Evolutionary conservation across 2,888 invertebrate genomes (phyloP).

Genomic region (Ochropleura plecta): DNA sequence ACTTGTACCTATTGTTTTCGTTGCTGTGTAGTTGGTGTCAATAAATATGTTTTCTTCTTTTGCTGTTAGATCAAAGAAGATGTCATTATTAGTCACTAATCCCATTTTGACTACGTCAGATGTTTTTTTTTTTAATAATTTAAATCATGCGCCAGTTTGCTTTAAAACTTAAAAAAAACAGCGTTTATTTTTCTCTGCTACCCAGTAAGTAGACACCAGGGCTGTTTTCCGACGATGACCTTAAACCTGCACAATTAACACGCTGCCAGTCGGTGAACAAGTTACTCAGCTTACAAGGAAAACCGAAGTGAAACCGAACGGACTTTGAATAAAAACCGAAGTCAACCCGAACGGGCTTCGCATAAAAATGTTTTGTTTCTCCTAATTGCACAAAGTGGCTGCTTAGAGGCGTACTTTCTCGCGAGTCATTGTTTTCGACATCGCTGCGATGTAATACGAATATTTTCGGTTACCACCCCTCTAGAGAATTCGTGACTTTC

Average conservation of each 20-base stretch:
- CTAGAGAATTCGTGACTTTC: constrained; percentile 85
- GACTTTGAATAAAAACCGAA: constrained; percentile 73
- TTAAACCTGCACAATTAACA: constrained; percentile 58
- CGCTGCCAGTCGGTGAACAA: constrained; percentile 51
- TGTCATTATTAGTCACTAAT: too few species aligned
- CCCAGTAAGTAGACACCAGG: neutral
- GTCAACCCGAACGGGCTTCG: constrained; percentile 72
- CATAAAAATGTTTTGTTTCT: constrained; percentile 90
- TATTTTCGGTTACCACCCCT: constrained; percentile 83
- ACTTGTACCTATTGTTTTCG: constrained; percentile 2
- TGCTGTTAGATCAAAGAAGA: too few species aligned
- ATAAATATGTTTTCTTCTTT: neutral
- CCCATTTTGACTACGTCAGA: too few species aligned
- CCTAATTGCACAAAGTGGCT: constrained; percentile 89
- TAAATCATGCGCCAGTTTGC: too few species aligned
- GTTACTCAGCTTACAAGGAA: constrained; percentile 63
- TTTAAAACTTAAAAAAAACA: neutral
- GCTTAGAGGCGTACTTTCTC: constrained; percentile 83
- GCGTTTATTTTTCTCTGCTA: neutral
- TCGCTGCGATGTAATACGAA: constrained; percentile 83
- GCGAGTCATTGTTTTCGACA: constrained; percentile 89
- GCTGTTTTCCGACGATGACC: constrained; percentile 28
- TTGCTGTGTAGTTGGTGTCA: neutral
- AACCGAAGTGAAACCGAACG: constrained; percentile 68
- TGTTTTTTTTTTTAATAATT: too few species aligned